Percentiles rank a stretch among this genome's conserved stretches.
Evolutionary conservation across 2,113 vertebrate species (phyloP).

Genomic region (Uria lomvia): DNA sequence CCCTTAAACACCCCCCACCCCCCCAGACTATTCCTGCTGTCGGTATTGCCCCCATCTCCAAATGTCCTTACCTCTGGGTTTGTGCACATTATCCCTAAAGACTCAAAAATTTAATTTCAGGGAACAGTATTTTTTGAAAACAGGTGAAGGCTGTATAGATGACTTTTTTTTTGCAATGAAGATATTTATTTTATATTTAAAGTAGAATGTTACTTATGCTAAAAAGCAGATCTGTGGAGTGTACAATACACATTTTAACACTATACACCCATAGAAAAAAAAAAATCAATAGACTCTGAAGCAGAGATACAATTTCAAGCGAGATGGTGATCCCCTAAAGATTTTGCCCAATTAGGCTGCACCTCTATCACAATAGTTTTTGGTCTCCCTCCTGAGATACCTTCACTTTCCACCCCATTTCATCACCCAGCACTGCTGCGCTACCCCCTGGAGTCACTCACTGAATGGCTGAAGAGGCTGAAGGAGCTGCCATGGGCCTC

Average conservation of each 20-base stretch:
- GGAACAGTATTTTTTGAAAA: not conserved
- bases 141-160: not conserved
- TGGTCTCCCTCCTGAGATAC: not conserved
- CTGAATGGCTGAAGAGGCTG: not conserved
- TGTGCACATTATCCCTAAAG: not conserved
- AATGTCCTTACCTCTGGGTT: not conserved
- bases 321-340: not conserved
- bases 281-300: not conserved
- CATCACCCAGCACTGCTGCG: not conserved
- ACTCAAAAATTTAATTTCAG: not conserved
- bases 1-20: not conserved
- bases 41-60: not conserved
- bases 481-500: not conserved
- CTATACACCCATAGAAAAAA: fast-evolving
- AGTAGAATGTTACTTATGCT: not conserved
- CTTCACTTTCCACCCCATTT: slow-evolving; percentile 12
- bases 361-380: not conserved
- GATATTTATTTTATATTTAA: not conserved
- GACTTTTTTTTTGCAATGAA: not conserved
- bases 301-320: not conserved
- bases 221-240: not conserved
- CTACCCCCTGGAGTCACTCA: not conserved
- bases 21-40: not conserved
- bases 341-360: not conserved
- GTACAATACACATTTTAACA: not conserved